Percentiles rank a stretch among this genome's conserved stretches.
These are phyloP conservation scores for Oligia strigilis DNA, from an alignment of 2,888 invertebrate species.

Conservation along the genomic window DNA sequence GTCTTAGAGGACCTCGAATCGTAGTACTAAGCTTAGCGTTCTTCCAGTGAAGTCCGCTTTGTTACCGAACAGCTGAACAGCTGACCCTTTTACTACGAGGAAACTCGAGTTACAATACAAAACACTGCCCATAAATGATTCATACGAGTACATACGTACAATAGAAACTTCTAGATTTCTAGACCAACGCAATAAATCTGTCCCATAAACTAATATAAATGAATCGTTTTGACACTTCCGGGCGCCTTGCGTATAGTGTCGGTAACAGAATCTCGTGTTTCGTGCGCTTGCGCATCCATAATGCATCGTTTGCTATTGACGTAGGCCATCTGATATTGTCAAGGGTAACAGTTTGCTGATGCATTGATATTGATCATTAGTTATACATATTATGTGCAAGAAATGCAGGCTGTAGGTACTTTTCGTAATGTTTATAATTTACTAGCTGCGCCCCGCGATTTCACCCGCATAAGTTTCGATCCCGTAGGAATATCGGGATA, in stretches of 20 bases:
- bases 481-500: too few relatives aligned
- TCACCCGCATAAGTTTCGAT: too few relatives aligned
- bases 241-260: background rate
- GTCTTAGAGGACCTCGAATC: background rate
- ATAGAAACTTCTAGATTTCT: slow-evolving; percentile 10
- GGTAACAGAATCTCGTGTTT: slow-evolving; percentile 39
- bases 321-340: slow-evolving; percentile 29
- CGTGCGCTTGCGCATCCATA: slow-evolving; percentile 33
- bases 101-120: background rate
- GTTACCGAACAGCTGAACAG: background rate
- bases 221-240: slow-evolving; percentile 40
- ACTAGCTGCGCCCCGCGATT: too few relatives aligned
- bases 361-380: background rate
- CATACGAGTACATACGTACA: background rate
- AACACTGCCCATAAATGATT: background rate
- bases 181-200: slow-evolving; percentile 23
- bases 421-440: background rate
- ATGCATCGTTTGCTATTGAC: slow-evolving; percentile 35
- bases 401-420: background rate
- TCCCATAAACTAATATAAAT: slow-evolving; percentile 30
- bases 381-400: background rate
- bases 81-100: background rate
- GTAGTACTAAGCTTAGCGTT: background rate
- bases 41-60: background rate
- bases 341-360: slow-evolving; percentile 15